A percentile compares a stretch with the other conserved stretches of the same genome.
Conservation (phyloP, 1,140 invertebrate species). For the Trachymyrmex septentrionalis region DNA sequence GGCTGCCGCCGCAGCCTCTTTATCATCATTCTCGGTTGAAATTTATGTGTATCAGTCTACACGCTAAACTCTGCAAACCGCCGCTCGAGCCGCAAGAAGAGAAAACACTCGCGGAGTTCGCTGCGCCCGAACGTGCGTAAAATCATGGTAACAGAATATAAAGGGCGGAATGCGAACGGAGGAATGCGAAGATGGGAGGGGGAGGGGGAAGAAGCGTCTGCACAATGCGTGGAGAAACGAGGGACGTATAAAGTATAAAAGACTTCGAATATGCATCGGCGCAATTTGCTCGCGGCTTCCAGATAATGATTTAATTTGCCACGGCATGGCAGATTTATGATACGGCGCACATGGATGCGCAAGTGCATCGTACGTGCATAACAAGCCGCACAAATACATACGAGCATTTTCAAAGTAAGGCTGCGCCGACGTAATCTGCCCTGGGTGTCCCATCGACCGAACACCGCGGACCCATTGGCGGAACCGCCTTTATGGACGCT, state of each 20-base stretch:
- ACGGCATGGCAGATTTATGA: slow-evolving; percentile 80
- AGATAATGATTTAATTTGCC: slow-evolving; percentile 84
- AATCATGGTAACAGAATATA: slow-evolving; percentile 43
- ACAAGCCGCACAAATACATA: neutral
- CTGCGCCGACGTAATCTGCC: neutral
- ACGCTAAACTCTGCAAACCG: slow-evolving; percentile 48
- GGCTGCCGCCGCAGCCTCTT: slow-evolving; percentile 26
- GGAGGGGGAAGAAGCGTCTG: neutral
- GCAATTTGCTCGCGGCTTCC: slow-evolving; percentile 81
- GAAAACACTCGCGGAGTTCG: slow-evolving; percentile 38
- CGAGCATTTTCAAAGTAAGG: neutral
- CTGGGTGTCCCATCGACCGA: slow-evolving; percentile 41
- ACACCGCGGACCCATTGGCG: slow-evolving; percentile 5
- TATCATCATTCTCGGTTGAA: slow-evolving; percentile 48
- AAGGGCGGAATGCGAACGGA: slow-evolving; percentile 6
- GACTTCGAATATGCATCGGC: slow-evolving; percentile 71
- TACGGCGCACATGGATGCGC: slow-evolving; percentile 60
- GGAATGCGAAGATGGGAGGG: slow-evolving; percentile 3
- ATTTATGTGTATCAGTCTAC: slow-evolving; percentile 68
- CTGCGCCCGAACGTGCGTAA: neutral
- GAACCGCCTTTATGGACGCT: slow-evolving; percentile 47
- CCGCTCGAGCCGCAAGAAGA: slow-evolving; percentile 36
- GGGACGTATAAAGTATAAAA: neutral
- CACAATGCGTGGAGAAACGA: slow-evolving; percentile 43
- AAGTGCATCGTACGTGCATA: neutral